Evolutionary conservation across 2,113 vertebrate species (phyloP).

Genomic region (Lampris megalopsis): DNA sequence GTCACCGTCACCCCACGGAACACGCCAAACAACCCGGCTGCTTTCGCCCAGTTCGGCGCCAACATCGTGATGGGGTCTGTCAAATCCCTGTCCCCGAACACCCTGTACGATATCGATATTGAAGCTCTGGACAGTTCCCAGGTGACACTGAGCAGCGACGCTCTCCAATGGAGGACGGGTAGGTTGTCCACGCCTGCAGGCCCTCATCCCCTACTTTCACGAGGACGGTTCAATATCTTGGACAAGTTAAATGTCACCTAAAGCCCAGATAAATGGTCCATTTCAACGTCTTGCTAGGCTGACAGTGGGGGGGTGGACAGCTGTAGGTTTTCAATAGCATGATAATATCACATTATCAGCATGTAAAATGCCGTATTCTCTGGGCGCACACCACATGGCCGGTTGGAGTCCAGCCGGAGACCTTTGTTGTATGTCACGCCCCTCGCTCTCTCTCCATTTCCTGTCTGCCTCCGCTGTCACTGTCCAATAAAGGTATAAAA

Average conservation of each 20-base stretch:
- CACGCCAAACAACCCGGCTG: conserved; percentile 31
- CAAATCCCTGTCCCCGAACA: conserved; percentile 73
- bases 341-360: too few species aligned
- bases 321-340: too few species aligned
- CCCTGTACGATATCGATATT: conserved; percentile 66
- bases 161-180: conserved; percentile 74
- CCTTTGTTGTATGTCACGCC: too few species aligned
- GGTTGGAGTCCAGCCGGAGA: too few species aligned
- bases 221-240: too few species aligned
- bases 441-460: too few species aligned
- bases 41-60: conserved; percentile 73
- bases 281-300: not conserved
- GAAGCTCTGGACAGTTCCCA: conserved; percentile 75
- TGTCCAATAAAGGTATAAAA: too few species aligned
- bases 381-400: too few species aligned
- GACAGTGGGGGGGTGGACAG: too few species aligned
- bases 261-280: too few species aligned
- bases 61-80: conserved; percentile 81
- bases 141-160: conserved; percentile 47
- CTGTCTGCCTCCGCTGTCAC: too few species aligned
- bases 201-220: not conserved
- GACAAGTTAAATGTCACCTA: not conserved
- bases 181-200: conserved; percentile 14
- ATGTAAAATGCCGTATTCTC: too few species aligned
- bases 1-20: conserved; percentile 69